Evolutionary conservation across 92 coral and sea anemone species (phyloP), one percentile per base, ranked within the genome.

Genomic region (Actinernus sp.): DNA sequence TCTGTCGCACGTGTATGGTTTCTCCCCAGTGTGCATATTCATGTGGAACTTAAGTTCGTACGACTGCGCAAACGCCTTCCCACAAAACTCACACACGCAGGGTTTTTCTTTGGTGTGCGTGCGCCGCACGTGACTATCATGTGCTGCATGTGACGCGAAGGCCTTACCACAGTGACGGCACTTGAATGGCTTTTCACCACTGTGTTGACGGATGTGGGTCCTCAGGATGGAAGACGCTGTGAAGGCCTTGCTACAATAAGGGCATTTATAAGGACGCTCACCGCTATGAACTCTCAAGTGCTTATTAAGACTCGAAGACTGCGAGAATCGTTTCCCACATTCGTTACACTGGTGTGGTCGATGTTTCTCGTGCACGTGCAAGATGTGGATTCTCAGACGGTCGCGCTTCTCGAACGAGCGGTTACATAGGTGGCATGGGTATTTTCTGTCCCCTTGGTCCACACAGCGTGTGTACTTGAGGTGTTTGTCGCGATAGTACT

Each of bases 71-170:
- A 94, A 94, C 44, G 98, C 98, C 55, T 94, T 94, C 1, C 98
- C 98, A 38, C 98, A 94, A 53, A 83, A 94, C 78, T 94, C 97
- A 30, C 98, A 94, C 26, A 94, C 72, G 33, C 98, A 94, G 6
- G 98, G 98, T 61, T 94, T 94, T 45, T 94, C 98, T 67, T 94
- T 94, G 26, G 98, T 94, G 45, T 94, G 98, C 19, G 98, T 94
- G 49, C 98, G 91, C 26, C 98, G 65, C 76, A 94, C 98, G 92
- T 94, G 98, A 56, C 98, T 94, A 46, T 94, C 98, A 48, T 94
- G 98, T 12, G 98, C 98, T 6, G 98, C 98, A 68, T 94, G 98
- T n/a, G 98, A 94, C 12, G 98, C 98, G 62, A 94, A 94, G 17
- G 98, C 98, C 58, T 91, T 91, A 6, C 97, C 92, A 58, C 98